Evolutionary conservation across 2,888 invertebrate species (phyloP).

Genomic region (Nysson spinosus): DNA sequence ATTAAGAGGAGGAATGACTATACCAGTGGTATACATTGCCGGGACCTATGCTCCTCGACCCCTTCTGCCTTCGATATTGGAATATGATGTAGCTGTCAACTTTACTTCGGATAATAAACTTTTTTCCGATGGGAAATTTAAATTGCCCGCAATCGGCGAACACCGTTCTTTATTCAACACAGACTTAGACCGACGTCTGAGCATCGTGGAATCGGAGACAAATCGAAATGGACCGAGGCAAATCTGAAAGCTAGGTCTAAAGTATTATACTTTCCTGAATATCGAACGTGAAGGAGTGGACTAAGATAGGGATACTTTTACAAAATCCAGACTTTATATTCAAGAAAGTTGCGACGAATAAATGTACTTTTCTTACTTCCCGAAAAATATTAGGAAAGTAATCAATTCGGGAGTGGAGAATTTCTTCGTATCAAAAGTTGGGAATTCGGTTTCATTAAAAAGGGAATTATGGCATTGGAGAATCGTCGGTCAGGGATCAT

Average conservation of each 20-base stretch:
- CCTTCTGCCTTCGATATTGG: constrained; percentile 53
- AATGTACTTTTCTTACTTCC: too few relatives aligned
- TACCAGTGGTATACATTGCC: constrained; percentile 13
- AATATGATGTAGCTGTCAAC: constrained; percentile 59
- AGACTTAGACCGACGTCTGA: constrained; percentile 41
- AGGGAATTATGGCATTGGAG: too few relatives aligned
- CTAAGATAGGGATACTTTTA: constrained; percentile 26
- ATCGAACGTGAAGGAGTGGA: constrained; percentile 31
- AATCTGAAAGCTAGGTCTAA: constrained; percentile 9
- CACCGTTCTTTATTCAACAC: constrained; percentile 40
- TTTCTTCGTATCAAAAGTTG: too few relatives aligned
- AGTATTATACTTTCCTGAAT: constrained; percentile 42
- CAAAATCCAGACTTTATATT: constrained; percentile 18
- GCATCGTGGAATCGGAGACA: constrained; percentile 38
- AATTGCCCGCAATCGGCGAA: constrained; percentile 38
- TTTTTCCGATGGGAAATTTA: constrained; percentile 43
- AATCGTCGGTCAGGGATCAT: too few relatives aligned
- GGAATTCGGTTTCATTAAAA: too few relatives aligned
- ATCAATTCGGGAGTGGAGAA: too few relatives aligned
- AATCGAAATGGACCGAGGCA: constrained; percentile 41
- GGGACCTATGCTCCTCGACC: constrained; percentile 38
- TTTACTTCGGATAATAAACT: constrained; percentile 52
- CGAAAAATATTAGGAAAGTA: too few relatives aligned
- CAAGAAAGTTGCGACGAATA: too few relatives aligned
- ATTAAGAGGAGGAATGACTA: constrained; percentile 32